These are phyloP conservation scores for Caranx ignobilis DNA, from an alignment of 2,113 vertebrate genomes.

Conservation along the genomic window DNA sequence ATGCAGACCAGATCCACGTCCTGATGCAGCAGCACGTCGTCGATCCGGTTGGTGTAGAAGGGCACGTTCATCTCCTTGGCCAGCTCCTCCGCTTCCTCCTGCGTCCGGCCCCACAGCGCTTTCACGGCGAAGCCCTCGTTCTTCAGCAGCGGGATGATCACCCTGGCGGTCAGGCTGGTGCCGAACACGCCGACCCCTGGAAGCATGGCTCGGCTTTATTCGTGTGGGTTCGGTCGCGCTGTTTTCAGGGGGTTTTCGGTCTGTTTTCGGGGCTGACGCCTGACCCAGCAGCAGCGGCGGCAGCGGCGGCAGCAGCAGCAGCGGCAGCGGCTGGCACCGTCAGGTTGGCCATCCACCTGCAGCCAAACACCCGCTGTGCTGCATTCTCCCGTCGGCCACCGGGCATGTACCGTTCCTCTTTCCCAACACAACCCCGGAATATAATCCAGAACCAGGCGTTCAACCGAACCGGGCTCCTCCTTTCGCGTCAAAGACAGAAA, in stretches of 20 bases:
- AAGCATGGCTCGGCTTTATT: slow-evolving; percentile 89
- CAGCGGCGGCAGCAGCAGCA: slow-evolving; percentile 36
- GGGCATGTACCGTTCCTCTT: neutral
- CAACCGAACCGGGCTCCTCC: neutral
- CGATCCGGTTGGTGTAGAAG: slow-evolving; percentile 97
- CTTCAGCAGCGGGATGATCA: slow-evolving; percentile 96
- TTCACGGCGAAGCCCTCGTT: slow-evolving; percentile 96
- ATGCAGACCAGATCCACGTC: slow-evolving; percentile 98
- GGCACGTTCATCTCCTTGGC: slow-evolving; percentile 97
- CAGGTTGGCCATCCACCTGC: slow-evolving; percentile 81
- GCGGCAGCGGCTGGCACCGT: slow-evolving; percentile 42
- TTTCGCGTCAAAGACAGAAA: neutral
- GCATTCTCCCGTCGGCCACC: slow-evolving; percentile 68
- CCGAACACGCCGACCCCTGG: slow-evolving; percentile 98
- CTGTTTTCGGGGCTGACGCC: slow-evolving; percentile 17
- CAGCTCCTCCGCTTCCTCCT: slow-evolving; percentile 97
- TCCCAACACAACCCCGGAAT: neutral
- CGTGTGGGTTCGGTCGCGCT: neutral
- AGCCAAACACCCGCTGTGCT: slow-evolving; percentile 59
- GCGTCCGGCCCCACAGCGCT: slow-evolving; percentile 96
- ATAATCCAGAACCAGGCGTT: neutral
- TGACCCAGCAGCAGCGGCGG: slow-evolving; percentile 27
- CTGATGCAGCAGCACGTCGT: slow-evolving; percentile 97
- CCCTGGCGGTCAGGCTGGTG: slow-evolving; percentile 94
- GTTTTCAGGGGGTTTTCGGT: neutral